These are phyloP conservation scores for Dendrolimus pini DNA, from an alignment of 2,888 invertebrate species.

Conservation along the genomic window DNA sequence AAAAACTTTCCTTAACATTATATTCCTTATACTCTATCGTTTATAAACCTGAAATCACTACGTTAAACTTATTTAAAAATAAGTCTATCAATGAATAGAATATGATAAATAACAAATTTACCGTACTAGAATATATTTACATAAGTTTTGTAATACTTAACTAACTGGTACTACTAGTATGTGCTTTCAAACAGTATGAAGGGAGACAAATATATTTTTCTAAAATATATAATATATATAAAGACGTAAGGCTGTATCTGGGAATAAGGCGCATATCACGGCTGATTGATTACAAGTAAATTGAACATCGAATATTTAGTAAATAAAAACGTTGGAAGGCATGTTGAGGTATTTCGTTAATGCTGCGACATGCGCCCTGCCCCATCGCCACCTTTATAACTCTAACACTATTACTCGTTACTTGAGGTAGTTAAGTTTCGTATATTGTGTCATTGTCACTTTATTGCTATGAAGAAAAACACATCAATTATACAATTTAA, in stretches of 20 bases:
- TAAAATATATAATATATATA: constrained; percentile 42
- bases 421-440: constrained; percentile 72
- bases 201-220: constrained; percentile 51
- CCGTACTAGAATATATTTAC: constrained; percentile 61
- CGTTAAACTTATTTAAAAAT: constrained; percentile 65
- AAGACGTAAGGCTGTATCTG: constrained; percentile 2
- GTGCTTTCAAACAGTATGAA: constrained; percentile 59
- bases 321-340: constrained; percentile 47
- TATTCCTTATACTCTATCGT: constrained; percentile 47
- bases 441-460: constrained; percentile 49
- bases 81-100: constrained; percentile 68
- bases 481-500: constrained; percentile 60
- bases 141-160: constrained; percentile 38
- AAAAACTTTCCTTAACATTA: constrained; percentile 51
- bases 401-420: constrained; percentile 58
- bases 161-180: constrained; percentile 58
- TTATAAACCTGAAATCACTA: constrained; percentile 62
- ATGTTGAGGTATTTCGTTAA: constrained; percentile 42
- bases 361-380: constrained; percentile 17
- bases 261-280: not conserved
- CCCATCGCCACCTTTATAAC: constrained; percentile 39
- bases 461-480: constrained; percentile 60
- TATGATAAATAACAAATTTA: constrained; percentile 72
- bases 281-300: constrained; percentile 7
- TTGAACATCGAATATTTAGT: constrained; percentile 21